Base-by-base conservation (phyloP, 2,797 vertebrate species). In the Amniataba percoides region DNA sequence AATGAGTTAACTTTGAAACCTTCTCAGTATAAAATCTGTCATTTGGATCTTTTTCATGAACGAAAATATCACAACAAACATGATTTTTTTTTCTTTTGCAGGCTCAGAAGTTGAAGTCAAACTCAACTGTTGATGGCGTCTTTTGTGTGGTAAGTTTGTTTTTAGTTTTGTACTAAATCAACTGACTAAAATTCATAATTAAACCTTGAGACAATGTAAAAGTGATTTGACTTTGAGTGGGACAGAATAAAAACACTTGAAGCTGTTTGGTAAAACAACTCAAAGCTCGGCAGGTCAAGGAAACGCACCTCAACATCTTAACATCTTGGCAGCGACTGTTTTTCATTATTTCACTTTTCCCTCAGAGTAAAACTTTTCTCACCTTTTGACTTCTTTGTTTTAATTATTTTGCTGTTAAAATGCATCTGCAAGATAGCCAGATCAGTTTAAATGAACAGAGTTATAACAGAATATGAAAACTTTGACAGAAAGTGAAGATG, bases 41-140 rank as follows among this genome's bases (percentile, higher is more conserved):
- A 36, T 55, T n/a, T 16, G 6, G 31, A 31, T 57, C 7, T 36
- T 51, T 51, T 34, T 49, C 23, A 23, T 34, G 14, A 18, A 21
- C 39, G 10, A 11, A 46, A 3, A 0, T 15, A 7, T 25, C 43
- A 3, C 6, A 2, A 21, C 16, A 18, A 42, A 65, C 16, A 5
- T 5, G 4, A 23, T 1, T 66, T 3, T n/a, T 45, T 46, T 75
- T 73, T 77, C 23, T 76, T 91, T 92, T 59, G 0, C 83, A 98
- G 97, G 97, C 97, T 75, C 97, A 98, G 94, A 99, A 97, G 80
- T 46, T 96, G 84, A 97, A 97, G 94, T 96, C 96, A 58, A 99
- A 99, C 79, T 93, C 96, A 15, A 96, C 96, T 2, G 92, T 94
- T 31, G 96, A 94, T 11, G 91, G 88, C 0, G 80, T 91, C 72